phyloP scores from a whole-genome alignment of 2,888 invertebrate genomes.

The Panzeria rudis region DNA sequence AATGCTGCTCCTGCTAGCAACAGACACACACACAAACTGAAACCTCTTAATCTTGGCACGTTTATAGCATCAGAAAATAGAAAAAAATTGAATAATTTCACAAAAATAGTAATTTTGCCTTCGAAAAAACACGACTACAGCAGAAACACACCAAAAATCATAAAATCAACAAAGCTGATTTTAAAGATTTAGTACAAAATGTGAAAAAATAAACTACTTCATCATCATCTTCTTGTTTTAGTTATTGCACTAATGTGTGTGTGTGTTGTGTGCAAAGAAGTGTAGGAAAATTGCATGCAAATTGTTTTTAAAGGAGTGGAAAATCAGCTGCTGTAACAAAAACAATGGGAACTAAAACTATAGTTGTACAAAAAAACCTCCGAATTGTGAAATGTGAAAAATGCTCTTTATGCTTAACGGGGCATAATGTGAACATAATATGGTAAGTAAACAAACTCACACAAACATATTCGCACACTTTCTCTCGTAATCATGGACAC shows the following conservation, averaged over 20 bases:
- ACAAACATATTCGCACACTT: neutral
- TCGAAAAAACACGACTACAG: constrained; percentile 1
- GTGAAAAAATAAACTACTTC: constrained; percentile 14
- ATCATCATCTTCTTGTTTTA: constrained; percentile 19
- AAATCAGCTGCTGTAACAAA: constrained; percentile 34
- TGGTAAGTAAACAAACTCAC: constrained; percentile 27
- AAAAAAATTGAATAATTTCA: constrained; percentile 55
- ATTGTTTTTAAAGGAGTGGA: constrained; percentile 60
- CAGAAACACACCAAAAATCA: constrained; percentile 33
- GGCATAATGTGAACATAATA: constrained; percentile 68
- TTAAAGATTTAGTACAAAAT: constrained; percentile 33
- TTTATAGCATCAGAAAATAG: constrained; percentile 4
- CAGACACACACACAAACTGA: neutral
- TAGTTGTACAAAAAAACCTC: neutral
- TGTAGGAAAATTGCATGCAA: constrained; percentile 62
- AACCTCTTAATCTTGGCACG: constrained; percentile 41
- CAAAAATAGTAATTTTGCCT: constrained; percentile 47
- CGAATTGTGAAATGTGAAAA: constrained; percentile 57
- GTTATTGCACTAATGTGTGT: constrained; percentile 36
- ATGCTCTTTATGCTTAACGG: constrained; percentile 66
- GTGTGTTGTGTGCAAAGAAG: constrained; percentile 41
- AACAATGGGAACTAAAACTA: constrained; percentile 23
- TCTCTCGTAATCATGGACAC: neutral
- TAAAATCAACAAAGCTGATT: constrained; percentile 44
- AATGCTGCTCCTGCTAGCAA: constrained; percentile 7